These are phyloP conservation scores for Dolichoris vasculosae DNA, from an alignment of 1,140 invertebrate genomes.

Conservation along the genomic window DNA sequence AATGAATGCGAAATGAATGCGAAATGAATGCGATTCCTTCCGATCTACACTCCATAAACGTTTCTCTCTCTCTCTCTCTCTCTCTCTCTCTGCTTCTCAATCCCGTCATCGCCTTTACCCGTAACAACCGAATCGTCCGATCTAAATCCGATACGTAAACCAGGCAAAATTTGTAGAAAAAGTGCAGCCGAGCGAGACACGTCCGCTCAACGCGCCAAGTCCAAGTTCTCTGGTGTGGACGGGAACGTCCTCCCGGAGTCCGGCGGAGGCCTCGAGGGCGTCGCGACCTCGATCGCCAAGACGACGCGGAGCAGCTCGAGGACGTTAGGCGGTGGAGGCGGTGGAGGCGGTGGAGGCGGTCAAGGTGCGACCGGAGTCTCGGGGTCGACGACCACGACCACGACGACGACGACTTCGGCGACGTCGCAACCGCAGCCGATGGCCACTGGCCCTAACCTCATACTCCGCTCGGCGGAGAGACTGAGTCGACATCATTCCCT, in stretches of 20 bases:
- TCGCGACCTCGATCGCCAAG: neutral
- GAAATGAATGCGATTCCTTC: no score
- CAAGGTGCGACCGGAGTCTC: neutral
- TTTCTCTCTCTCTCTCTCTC: no score
- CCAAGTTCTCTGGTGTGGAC: neutral
- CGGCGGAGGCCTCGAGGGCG: neutral
- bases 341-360: no score
- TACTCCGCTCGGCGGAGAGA: slow-evolving; percentile 62
- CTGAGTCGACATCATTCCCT: slow-evolving; percentile 69
- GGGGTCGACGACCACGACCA: neutral
- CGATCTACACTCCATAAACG: no score
- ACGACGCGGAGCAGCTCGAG: slow-evolving; percentile 16
- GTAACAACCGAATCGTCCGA: no score
- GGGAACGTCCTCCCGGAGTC: neutral
- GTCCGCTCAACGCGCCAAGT: neutral
- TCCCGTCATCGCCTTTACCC: no score
- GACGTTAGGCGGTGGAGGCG: neutral
- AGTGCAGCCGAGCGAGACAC: slow-evolving; percentile 27
- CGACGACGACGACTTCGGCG: neutral
- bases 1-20: no score
- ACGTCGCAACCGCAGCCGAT: neutral
- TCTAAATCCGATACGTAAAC: neutral
- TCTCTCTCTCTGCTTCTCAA: no score
- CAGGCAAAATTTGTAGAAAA: slow-evolving; percentile 38
- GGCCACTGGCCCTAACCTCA: neutral